These are phyloP conservation scores for Vidua chalybeata DNA, from an alignment of 2,113 vertebrate species.

Conservation along the genomic window DNA sequence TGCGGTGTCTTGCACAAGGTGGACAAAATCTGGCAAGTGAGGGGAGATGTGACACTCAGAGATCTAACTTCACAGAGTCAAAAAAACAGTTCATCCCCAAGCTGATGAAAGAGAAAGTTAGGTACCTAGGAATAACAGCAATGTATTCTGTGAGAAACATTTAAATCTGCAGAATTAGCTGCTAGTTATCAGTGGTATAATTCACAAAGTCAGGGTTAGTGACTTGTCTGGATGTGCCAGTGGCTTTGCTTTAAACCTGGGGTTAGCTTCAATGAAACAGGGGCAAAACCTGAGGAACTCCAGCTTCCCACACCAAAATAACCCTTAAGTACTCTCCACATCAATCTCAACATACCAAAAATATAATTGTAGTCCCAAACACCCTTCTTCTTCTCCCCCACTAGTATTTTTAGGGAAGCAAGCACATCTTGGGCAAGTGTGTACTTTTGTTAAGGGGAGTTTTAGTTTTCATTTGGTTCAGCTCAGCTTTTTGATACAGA, in stretches of 20 bases:
- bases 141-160: not conserved
- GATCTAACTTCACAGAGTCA: not conserved
- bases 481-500: not conserved
- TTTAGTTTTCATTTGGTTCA: rapidly evolving
- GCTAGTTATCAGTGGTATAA: not conserved
- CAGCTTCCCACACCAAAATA: not conserved
- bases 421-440: not conserved
- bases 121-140: not conserved
- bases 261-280: not conserved
- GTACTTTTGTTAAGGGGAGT: not conserved
- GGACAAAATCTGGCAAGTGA: not conserved
- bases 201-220: rapidly evolving
- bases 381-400: not conserved
- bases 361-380: not conserved
- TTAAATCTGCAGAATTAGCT: not conserved
- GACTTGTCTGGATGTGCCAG: not conserved
- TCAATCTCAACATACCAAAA: not conserved
- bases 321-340: not conserved
- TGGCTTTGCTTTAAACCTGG: not conserved
- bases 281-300: not conserved
- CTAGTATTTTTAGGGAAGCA: not conserved
- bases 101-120: not conserved
- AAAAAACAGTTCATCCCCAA: not conserved
- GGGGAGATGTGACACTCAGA: not conserved
- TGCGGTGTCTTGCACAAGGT: rapidly evolving